Evolutionary conservation across 2,888 invertebrate species (phyloP), one percentile per base, ranked within the genome.

Genomic region (Drosophila siamana): DNA sequence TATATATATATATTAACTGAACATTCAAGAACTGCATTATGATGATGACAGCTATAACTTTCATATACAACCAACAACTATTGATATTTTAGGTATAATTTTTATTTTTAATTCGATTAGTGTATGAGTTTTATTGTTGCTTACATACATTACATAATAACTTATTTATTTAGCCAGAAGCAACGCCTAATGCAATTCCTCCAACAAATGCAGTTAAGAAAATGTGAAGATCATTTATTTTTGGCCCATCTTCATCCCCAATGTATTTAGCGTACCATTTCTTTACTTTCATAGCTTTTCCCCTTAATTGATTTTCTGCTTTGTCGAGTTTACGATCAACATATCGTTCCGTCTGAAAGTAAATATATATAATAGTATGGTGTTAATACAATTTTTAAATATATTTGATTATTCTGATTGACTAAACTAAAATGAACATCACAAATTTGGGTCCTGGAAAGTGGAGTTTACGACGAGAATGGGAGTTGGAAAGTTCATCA

Each of bases 251-350:
- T 19, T 95, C 94, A 77, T 95, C 95, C 24, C 94, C 94, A 78
- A 94, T 94, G 46, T 96, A 90, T 74, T 94, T 94, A 67, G 95
- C 93, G 87, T 96, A 97, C 97, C 97, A 97, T 88, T 94, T 94
- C 86, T 95, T 95, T 11, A 95, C 95, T 91, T 95, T 95, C 57
- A 93, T 93, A 91, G 95, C 94, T 79, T 95, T 95, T 87, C 95
- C 94, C 92, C 95, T 95, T 70, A 97, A 83, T 65, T 95, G 89
- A 81, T 94, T 94, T 92, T 97, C 97, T 57, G 96, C 96, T 93
- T 95, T 95, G 90, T 96, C 96, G 76, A 96, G 80, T 93, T 97
- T 96, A 78, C 95, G 95, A 91, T 97, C 97, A 74, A 97, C 95
- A 93, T 93, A 97, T 91, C 95, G 94, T 92, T 96, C 97, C 83